phyloP scores from a whole-genome alignment of 2,888 invertebrate genomes.

The Blastobasis lacticolella region DNA sequence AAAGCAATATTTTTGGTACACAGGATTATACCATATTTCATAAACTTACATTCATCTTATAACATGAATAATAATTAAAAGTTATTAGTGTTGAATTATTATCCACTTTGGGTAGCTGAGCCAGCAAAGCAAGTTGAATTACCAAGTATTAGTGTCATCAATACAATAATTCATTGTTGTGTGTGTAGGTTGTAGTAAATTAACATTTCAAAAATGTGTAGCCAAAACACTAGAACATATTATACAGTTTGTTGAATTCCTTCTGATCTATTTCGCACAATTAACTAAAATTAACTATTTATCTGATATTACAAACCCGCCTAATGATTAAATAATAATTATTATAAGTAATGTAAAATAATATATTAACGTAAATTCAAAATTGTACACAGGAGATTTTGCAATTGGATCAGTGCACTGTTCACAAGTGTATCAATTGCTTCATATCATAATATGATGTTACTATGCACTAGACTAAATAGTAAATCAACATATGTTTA shows the following conservation, averaged over 20 bases:
- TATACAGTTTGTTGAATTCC: no score
- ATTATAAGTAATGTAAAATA: slow-evolving; percentile 25
- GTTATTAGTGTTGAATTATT: slow-evolving; percentile 1
- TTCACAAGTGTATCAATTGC: slow-evolving; percentile 37
- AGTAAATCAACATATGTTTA: slow-evolving; percentile 3
- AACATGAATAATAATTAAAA: slow-evolving; percentile 5
- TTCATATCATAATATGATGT: neutral
- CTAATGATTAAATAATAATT: slow-evolving; percentile 22
- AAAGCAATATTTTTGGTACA: slow-evolving; percentile 24
- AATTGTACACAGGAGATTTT: slow-evolving; percentile 43
- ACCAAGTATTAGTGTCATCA: neutral
- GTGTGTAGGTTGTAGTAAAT: no score
- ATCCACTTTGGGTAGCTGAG: no score
- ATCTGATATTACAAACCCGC: slow-evolving; percentile 16
- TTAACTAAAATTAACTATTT: neutral
- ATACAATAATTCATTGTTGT: neutral
- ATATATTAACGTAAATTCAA: slow-evolving; percentile 39
- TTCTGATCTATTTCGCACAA: neutral
- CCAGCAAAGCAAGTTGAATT: slow-evolving; percentile 1
- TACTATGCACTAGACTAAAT: neutral
- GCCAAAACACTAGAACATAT: no score
- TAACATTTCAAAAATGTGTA: no score
- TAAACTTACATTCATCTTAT: slow-evolving; percentile 14
- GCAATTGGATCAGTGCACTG: slow-evolving; percentile 39
- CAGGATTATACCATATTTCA: slow-evolving; percentile 19